Evolutionary conservation across 2,888 invertebrate genomes (phyloP), one percentile per base, ranked within the genome.

Genomic region (Eudasyphora cyanicolor): DNA sequence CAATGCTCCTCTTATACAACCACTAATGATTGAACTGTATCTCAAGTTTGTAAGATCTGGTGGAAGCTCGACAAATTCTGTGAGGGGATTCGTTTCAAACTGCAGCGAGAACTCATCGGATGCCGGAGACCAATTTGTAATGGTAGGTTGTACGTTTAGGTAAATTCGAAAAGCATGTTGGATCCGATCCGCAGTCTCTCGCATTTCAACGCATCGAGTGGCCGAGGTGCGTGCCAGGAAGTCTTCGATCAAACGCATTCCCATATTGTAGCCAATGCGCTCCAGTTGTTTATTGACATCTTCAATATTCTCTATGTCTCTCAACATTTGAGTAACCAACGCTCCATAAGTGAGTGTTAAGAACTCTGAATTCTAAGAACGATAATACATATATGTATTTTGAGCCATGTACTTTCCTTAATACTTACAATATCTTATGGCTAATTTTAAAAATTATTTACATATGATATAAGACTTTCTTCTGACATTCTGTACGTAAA

Each of bases 311-410:
- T 99, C 99, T 88, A 96, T 96, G 91, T 99, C 99, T 92, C 98
- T 97, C 21, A 99, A 93, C 93, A 99, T 95, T 93, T 99, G 99
- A 2, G 98, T 97, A 0, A 99, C 99, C 83, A 99, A 93, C 2
- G 99, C 97, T 54, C 99, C 99, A 93, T 99, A 99, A 0, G 99
- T 99, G 69, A 99, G 94, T 6, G 98, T 98, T 87, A 99, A 96
- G 80, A 99, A 93, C 92, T 99, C 99, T 0, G 98, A 97, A 93
- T 98, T 99, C 98, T 97, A 92, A 67, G 71, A 76, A 86, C 71
- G 67, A 73, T 49, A 73, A 10, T 51, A 69, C 73, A 38, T 73
- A 70, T 32, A 62, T 79, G 51, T 42, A 69, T 81, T 81, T 85
- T 77, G 42, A 32, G 71, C 73, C 82, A 69, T 35, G 70, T 45